Evolutionary conservation across 2,797 vertebrate species (phyloP).

Genomic region (Salmo trutta): DNA sequence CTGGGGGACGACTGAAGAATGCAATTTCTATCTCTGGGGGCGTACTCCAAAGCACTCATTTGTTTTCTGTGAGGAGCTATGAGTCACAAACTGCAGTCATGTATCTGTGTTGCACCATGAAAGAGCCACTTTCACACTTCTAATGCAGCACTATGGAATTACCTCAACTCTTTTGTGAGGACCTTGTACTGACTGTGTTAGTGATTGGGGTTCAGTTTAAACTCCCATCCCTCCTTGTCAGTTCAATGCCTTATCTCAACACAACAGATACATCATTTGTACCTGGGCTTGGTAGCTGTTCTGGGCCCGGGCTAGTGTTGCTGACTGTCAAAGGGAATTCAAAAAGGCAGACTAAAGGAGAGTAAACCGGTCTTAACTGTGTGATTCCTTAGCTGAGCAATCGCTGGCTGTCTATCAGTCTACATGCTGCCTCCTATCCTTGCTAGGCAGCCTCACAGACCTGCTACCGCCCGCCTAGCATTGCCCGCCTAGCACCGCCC

Average conservation of each 20-base stretch:
- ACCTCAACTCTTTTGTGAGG: background rate
- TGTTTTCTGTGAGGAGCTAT: conserved; percentile 8
- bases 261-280: background rate
- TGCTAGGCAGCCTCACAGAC: conserved; percentile 42
- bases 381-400: conserved; percentile 52
- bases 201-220: background rate
- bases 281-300: background rate
- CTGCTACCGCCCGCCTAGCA: conserved; percentile 25
- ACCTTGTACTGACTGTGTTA: background rate
- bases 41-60: background rate
- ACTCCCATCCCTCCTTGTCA: background rate
- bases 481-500: background rate
- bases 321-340: conserved; percentile 11
- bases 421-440: conserved; percentile 21
- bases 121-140: background rate
- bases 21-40: conserved; percentile 6
- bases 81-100: conserved; percentile 6
- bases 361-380: conserved; percentile 25
- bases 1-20: conserved; percentile 10
- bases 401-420: conserved; percentile 51
- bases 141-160: conserved; percentile 5
- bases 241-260: background rate
- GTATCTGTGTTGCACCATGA: conserved; percentile 9
- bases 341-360: conserved; percentile 11
- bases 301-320: conserved; percentile 20